Conservation (phyloP, 2,113 vertebrate species). For the Platysternon megacephalum region DNA sequence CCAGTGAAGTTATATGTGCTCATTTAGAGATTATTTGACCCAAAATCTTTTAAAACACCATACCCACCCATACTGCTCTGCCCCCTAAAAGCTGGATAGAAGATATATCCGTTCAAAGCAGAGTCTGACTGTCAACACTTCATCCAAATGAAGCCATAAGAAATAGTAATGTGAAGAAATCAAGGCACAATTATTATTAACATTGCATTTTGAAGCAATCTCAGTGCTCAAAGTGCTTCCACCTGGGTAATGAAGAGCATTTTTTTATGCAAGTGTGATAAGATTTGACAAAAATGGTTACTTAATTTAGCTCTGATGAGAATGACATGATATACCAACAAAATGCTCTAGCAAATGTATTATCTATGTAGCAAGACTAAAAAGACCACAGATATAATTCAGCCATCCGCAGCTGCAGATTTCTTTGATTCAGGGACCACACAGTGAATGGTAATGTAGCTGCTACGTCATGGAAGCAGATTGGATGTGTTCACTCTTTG, state of each 20-base stretch:
- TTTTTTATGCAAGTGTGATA: neutral
- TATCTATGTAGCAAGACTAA: neutral
- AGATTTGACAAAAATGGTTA: slow-evolving; percentile 18
- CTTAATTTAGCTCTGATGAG: slow-evolving; percentile 5
- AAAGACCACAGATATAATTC: neutral
- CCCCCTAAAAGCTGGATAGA: neutral
- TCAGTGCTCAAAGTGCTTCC: slow-evolving; percentile 34
- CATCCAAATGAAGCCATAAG: neutral
- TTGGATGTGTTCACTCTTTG: neutral
- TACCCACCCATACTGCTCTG: neutral
- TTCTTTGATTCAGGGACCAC: neutral
- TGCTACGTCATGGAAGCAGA: neutral
- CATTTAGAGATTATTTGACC: neutral
- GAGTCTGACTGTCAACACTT: slow-evolving; percentile 16
- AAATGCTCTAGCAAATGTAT: neutral
- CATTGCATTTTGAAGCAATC: neutral
- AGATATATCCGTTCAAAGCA: neutral
- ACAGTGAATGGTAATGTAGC: neutral
- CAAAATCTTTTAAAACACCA: neutral
- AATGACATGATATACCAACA: neutral
- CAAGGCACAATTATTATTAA: neutral
- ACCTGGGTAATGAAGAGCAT: slow-evolving; percentile 8
- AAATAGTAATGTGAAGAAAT: slow-evolving; percentile 19
- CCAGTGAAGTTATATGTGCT: neutral
- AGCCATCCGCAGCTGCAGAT: neutral